Base-by-base conservation (phyloP, 2,113 vertebrate genomes). In the Dinomys branickii region DNA sequence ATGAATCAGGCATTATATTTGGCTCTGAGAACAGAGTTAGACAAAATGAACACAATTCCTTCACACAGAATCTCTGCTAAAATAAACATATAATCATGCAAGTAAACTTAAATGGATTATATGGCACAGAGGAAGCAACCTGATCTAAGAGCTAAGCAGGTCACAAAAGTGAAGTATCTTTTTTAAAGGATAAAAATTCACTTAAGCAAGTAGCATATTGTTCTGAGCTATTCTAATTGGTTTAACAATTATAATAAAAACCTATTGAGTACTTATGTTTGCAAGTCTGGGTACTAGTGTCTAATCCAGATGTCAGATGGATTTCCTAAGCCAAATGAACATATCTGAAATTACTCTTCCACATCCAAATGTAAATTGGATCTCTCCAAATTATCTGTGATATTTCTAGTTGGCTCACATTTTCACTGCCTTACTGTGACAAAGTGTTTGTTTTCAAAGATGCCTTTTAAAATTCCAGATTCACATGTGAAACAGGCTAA, bases 41-140 rank as follows among this genome's bases (percentile, higher is more conserved):
- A 50, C 11, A 69, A 84, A 10, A 38, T 59, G 5, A 14, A 24
- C 22, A 63, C n/a, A 69, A 71, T 22, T 63, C 16, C 41, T 58
- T 91, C 50, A 30, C 44, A 59, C 16, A 58, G 28, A 69, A 52
- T 82, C 4, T 84, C 20, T 61, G 44, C 26, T 52, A 73, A 33
- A 85, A 86, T 33, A 75, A 59, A 63, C 24, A 58, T 44, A 17
- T 38, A 54, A 41, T 8, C 10, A 52, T 20, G 16, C 2, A 33
- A 47, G 4, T 17, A 50, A 85, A 44, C 2, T 77, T 63, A 10
- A 87, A 50, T 30, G 12, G 2, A 71, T 56, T n/a, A 7, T 35
- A 26, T 5, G 24, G 3, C 2, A 47, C 50, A 11, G 3, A 54
- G 19, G 0, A 13, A 35, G 4, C 22, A 94, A n/a, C 0, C 22